Base-by-base conservation (phyloP, 1,140 invertebrate genomes). In the Drosophila navojoa region DNA sequence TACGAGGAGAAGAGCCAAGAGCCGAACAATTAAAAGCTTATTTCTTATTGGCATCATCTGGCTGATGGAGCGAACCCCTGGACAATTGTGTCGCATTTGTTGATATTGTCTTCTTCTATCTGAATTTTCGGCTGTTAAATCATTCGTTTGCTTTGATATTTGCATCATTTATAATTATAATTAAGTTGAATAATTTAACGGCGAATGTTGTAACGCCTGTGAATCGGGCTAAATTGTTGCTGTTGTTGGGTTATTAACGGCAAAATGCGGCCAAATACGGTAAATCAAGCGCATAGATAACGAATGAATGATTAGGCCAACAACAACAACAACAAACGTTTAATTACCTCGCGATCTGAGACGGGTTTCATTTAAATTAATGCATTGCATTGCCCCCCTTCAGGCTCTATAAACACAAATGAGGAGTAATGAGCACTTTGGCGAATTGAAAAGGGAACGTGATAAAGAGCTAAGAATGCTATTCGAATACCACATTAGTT, bases 41-140 rank as follows among this genome's bases (percentile, higher is more conserved):
- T 85, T 77, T 85, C 59, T 74, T 85, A 80, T 84, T 85, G 77
- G 70, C 64, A 80, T 71, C 54, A 52, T 47, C 55, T 72, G 15
- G 1, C 35, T 45, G 13, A 44, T 63, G 44, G 58, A 32, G 29
- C 7, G 7, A 59, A 45, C n/a, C 27, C 53, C 38, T 58, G 7
- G 53, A 57, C 40, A 70, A 77, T 76, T 76, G 80, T 73, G 52
- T 22, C 22, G 25, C n/a, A 29, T 25, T 63, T 44, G 76, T 55
- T 63, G 16, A 45, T 27, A 50, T 57, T 15, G 13, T 15, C 25
- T 29, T 15, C 25, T 29, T 40, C 47, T 44, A 50, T 16, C 16
- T 32, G 13, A 47, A 61, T 13, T 49, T 38, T 66, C 42, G 11
- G 29, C 19, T 47, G 45, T 58, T 66, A 52, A 71, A 63, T 80